Evolutionary conservation across 92 coral and sea anemone species (phyloP), one percentile per base, ranked within the genome.

Genomic region (Scolanthus callimorphus): DNA sequence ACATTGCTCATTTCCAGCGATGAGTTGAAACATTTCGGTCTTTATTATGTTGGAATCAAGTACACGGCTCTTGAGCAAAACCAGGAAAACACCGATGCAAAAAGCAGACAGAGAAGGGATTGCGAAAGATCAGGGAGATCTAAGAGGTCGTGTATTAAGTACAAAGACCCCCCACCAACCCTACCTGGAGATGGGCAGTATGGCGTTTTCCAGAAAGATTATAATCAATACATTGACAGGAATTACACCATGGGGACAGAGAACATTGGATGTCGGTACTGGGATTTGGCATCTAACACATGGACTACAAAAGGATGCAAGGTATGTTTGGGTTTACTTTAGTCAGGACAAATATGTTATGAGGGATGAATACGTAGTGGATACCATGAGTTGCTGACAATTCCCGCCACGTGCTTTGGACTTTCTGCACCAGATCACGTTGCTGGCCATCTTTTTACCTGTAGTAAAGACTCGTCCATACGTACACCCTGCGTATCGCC

Each of bases 81-180:
- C 25, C 26, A 27, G 39, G 62, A 41, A 6, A 31, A 51, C 19
- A 67, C 55, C 3, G 74, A 43, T 3, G 56, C 38, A 26, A 51
- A 69, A 27, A 56, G 79, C 53, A 55, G 80, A 41, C 23, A 46
- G 49, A 58, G 73, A 22, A 81, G 88, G 27, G 66, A 64, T 49
- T 81, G 88, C 38, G 63, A 51, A 23, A 68, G 60, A 11, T 82
- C 82, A 0, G 26, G 52, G 17, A 66, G 91, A 11, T 64, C 69
- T 20, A 85, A 85, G 85, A 62, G 91, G 2, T 73, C 83, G 25
- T 85, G 91, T 39, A 79, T 85, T 31, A 53, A 68, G 70, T 85
- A 85, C 69, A 85, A 85, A 53, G 91, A 85, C 30, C 91, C 91
- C 10, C 91, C 86, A 4, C 76, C 91, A 3, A 82, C 86, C 29